phyloP scores from a whole-genome alignment of 1,140 invertebrate genomes.

The Papilio aristodemus region DNA sequence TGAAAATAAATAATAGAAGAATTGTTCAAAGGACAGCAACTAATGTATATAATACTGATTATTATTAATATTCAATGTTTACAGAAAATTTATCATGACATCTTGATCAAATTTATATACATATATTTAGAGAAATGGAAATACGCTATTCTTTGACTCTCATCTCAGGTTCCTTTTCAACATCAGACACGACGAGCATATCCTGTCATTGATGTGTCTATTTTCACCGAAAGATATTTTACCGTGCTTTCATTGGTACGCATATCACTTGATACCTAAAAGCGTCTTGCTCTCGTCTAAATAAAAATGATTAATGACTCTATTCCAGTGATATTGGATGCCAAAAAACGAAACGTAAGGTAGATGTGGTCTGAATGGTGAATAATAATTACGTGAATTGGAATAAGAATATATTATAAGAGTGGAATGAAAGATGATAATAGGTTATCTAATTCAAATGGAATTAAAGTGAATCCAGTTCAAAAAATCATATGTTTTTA shows the following conservation, averaged over 20 bases:
- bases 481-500: neutral
- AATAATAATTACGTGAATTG: neutral
- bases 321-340: slow-evolving; percentile 67
- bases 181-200: no score
- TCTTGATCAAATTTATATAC: neutral
- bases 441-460: neutral
- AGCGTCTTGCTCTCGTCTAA: slow-evolving; percentile 15
- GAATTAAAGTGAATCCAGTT: neutral
- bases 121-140: no score
- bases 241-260: no score
- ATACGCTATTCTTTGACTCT: no score
- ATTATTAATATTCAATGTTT: neutral
- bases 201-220: no score
- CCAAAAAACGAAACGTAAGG: slow-evolving; percentile 47
- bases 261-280: neutral
- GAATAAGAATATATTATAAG: neutral
- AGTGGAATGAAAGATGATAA: neutral
- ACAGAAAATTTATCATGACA: neutral
- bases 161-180: no score
- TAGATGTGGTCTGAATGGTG: neutral
- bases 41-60: neutral
- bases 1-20: neutral
- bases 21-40: neutral
- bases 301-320: slow-evolving; percentile 46
- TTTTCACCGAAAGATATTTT: no score